These are phyloP conservation scores for Xyliphius kryptos DNA, from an alignment of 2,113 vertebrate genomes.

Conservation along the genomic window DNA sequence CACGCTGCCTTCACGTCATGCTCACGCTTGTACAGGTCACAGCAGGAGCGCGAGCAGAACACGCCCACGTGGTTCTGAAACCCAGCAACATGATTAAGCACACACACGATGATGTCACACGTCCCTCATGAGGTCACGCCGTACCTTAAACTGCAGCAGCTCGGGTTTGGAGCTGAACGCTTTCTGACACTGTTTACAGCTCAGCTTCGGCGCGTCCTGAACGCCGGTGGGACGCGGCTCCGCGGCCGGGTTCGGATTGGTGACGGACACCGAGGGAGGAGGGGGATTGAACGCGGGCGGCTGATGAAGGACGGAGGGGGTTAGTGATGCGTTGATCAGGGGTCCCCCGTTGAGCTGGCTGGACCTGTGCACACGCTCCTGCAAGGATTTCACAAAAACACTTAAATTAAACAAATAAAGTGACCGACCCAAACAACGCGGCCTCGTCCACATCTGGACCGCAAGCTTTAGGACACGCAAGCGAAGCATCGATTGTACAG, in stretches of 20 bases:
- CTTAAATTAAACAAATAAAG: constrained; percentile 4
- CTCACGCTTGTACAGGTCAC: constrained; percentile 84
- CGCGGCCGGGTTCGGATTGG: constrained; percentile 12
- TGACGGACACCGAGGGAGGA: constrained; percentile 8
- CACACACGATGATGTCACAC: background rate
- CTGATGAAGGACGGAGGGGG: background rate
- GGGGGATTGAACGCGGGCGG: background rate
- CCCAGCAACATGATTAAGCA: background rate
- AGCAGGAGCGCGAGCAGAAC: constrained; percentile 85
- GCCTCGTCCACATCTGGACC: too few species aligned
- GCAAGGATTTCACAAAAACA: background rate
- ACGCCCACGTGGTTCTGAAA: constrained; percentile 80
- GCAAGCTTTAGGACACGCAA: too few species aligned
- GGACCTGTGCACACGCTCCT: constrained; percentile 34
- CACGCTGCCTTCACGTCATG: constrained; percentile 74
- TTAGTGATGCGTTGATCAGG: background rate
- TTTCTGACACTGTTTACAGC: constrained; percentile 83
- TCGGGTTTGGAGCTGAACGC: constrained; percentile 80
- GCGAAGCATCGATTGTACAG: too few species aligned
- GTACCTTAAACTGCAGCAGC: constrained; percentile 84
- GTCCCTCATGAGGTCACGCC: background rate
- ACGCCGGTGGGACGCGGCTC: constrained; percentile 4
- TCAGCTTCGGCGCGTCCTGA: constrained; percentile 63
- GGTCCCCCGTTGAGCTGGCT: constrained; percentile 39
- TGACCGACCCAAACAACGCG: background rate